Evolutionary conservation across 2,888 invertebrate genomes (phyloP), one percentile per base, ranked within the genome.

Genomic region (Herminia tarsipennalis): DNA sequence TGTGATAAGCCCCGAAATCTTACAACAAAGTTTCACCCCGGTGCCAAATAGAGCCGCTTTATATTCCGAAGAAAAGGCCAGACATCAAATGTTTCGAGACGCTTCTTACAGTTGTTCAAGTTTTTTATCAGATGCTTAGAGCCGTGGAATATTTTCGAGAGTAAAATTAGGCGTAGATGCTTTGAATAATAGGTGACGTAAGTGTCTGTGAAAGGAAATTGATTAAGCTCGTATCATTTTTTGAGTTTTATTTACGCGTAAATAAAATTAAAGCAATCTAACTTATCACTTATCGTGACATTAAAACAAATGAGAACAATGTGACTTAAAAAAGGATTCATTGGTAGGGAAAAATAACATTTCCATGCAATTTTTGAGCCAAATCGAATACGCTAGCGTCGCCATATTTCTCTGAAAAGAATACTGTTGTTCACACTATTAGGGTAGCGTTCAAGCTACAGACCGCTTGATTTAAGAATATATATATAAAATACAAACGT

Each of bases 1-100:
- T 58, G 63, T 56, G 53, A 67, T 68, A 63, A 63, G 57, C 40
- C 25, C 38, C 39, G 20, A 56, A 53, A 66, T 59, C 53, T 66
- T 33, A 45, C 40, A 38, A 43, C 48, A 44, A 69, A 68, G 45
- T 69, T 68, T 57, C 35, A 56, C 46, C 48, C 47, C 35, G n/a
- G 34, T 37, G 42, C 27, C 40, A 40, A 50, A 53, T 43, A 54
- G 16, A 46, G 29, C 56, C 54, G 53, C 46, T 60, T 61, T 60
- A 51, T 72, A 63, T 57, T 59, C 56, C 49, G 36, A 32, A 55
- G 38, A 59, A 54, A 60, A 58, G 55, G 47, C 32, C 54, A 59
- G 49, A 53, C 59, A 39, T 62, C 55, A 53, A 67, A 64, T 60
- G 43, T 58, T 56, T 56, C 35, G 33, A 51, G 49, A 47, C 37